Base-by-base conservation (phyloP, 2,888 invertebrate species). In the Athalia cordata region DNA sequence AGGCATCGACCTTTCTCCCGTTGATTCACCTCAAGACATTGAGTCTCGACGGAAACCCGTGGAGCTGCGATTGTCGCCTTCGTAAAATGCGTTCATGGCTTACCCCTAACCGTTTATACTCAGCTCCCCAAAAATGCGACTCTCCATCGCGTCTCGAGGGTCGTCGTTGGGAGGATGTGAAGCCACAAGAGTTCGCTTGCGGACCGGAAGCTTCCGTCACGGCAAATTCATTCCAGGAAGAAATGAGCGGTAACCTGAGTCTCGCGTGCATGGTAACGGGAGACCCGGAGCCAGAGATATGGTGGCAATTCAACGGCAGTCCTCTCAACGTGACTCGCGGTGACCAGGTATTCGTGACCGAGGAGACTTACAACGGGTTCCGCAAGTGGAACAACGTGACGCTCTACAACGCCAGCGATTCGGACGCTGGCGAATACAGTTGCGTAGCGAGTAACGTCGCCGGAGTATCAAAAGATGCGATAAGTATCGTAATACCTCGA, bases 41-140 rank as follows among this genome's bases (percentile, higher is more conserved):
- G 52, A 93, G 94, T 9, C 90, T 97, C 76, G 95, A 96, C 81
- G 95, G 95, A 50, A 98, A 98, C 90, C 96, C 96, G 5, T 98
- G 97, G 97, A 93, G 93, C 86, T 98, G 98, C 89, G 97, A 98
- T 89, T 98, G 98, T 90, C 93, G 95, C 81, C 90, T 98, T 79
- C 93, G 96, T 75, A 95, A 95, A 79, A 96, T 97, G 85, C 94
- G 97, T 79, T 94, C 94, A 83, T 97, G 97, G 96, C 94, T 96
- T 87, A 62, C 78, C 0, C 93, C 94, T 75, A 95, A 94, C 85
- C 96, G 96, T 84, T 92, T 97, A 76, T 94, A 95, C 80, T 95
- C 95, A 9, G 93, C 94, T 81, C 93, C 95, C 62, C 92, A 97
- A 82, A 92, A 93, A 72, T 96, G 96, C 86, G 93, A 93, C 11